Percentiles rank a stretch among this genome's conserved stretches.
phyloP scores from a whole-genome alignment of 2,797 vertebrate genomes.

The Myripristis jacobus region DNA sequence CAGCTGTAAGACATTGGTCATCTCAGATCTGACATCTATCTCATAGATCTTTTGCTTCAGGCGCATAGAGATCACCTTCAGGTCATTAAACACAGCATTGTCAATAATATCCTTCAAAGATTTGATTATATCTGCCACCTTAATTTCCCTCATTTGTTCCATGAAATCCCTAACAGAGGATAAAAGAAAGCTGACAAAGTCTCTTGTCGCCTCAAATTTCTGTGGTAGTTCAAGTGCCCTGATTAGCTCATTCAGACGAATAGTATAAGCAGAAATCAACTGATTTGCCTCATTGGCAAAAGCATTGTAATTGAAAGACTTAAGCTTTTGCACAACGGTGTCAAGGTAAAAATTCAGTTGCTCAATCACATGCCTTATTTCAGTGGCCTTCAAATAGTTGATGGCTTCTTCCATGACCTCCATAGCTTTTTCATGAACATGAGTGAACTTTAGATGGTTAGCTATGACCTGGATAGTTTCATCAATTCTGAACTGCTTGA shows the following conservation, averaged over 20 bases:
- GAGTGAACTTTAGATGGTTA: slow-evolving; percentile 73
- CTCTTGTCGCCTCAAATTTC: slow-evolving; percentile 76
- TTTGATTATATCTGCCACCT: slow-evolving; percentile 67
- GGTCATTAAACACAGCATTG: slow-evolving; percentile 67
- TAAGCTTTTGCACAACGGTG: slow-evolving; percentile 75
- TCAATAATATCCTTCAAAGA: slow-evolving; percentile 78
- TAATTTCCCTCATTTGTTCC: slow-evolving; percentile 76
- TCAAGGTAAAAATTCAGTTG: slow-evolving; percentile 82
- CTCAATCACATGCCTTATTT: slow-evolving; percentile 81
- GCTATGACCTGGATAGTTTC: slow-evolving; percentile 79
- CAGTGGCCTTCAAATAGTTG: slow-evolving; percentile 77
- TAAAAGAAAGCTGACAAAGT: slow-evolving; percentile 76
- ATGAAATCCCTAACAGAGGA: slow-evolving; percentile 58
- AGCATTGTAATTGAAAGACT: slow-evolving; percentile 84
- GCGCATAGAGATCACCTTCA: slow-evolving; percentile 79
- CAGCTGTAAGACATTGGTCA: slow-evolving; percentile 74
- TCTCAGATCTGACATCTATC: slow-evolving; percentile 82
- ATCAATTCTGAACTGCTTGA: slow-evolving; percentile 81
- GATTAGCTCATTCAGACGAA: slow-evolving; percentile 81
- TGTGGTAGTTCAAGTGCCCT: slow-evolving; percentile 81
- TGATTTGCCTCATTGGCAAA: slow-evolving; percentile 84
- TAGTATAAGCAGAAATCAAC: slow-evolving; percentile 75
- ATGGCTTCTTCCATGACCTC: slow-evolving; percentile 70
- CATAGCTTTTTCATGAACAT: slow-evolving; percentile 74
- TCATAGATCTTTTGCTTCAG: slow-evolving; percentile 77